Evolutionary conservation across 2,113 vertebrate species (phyloP).

Genomic region (Catharus bicknelli): DNA sequence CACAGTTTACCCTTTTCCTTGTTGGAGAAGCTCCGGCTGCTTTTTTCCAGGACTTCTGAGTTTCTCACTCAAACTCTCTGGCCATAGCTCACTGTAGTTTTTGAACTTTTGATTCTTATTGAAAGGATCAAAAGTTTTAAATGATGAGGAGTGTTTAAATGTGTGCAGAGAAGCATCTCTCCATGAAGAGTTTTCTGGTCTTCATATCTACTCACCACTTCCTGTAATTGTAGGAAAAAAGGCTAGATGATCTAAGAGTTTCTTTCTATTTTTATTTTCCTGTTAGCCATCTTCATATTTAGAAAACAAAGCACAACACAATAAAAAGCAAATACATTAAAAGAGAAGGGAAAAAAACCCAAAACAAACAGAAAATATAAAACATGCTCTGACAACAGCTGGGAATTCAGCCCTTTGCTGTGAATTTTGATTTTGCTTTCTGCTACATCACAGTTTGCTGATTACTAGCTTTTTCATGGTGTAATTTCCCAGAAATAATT

Average conservation of each 20-base stretch:
- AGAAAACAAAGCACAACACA: background rate
- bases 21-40: background rate
- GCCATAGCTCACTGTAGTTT: background rate
- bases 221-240: background rate
- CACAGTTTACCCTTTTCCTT: background rate
- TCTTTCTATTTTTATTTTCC: background rate
- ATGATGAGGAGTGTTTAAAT: background rate
- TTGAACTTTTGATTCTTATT: background rate
- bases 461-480: constrained; percentile 18
- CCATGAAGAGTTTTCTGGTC: background rate
- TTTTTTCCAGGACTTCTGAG: background rate
- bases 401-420: background rate
- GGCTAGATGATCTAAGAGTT: background rate
- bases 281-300: background rate
- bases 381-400: background rate
- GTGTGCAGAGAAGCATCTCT: background rate
- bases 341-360: background rate
- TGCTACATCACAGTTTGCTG: constrained; percentile 14
- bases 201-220: background rate
- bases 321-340: background rate
- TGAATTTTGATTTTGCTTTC: constrained; percentile 32
- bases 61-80: background rate
- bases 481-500: constrained; percentile 47
- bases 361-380: background rate
- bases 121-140: background rate